Evolutionary conservation across 2,888 invertebrate species (phyloP), one percentile per base, ranked within the genome.

Genomic region (Drosophila incognita): DNA sequence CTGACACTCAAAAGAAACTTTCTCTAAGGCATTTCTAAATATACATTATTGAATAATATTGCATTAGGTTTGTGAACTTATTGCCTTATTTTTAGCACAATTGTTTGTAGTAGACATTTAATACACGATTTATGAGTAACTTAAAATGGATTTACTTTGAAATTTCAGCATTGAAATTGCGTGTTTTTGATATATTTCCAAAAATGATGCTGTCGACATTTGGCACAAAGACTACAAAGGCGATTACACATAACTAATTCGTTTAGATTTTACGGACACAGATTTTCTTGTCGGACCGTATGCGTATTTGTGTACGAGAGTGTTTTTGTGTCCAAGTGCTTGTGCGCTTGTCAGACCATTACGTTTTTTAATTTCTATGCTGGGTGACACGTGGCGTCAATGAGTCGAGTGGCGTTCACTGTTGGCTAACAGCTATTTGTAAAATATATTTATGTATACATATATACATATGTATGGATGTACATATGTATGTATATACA

Each of bases 281-380:
- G 27, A 18, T 5, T 5, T 53, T 48, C 13, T 24, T 3, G 18
- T 36, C 21, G 46, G 24, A 15, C 24, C 11, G 38, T 15, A 13
- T 51, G 35, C 4, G 15, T 42, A 11, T 35, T 29, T 51, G 27
- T 56, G 38, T 11, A 36, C 21, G 29, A 11, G 24, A 48, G 59
- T 42, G 54, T 8, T 21, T n/a, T 13, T 53, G 38, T 35, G 21
- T 40, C 15, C 15, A 46, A 46, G 52, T 49, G 24, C 27, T 29
- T 60, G 61, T 49, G 36, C 40, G 75, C 61, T 52, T 69, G 69
- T 66, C 24, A 61, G 81, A 60, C 73, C 78, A 88, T 84, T 84
- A 86, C 81, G 83, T 83, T 84, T 88, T 46, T 78, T 78, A 88
- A 84, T 87, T 85, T 74, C 74, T 72, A 57, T 62, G 49, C 52